Evolutionary conservation across 2,888 invertebrate genomes (phyloP), one percentile per base, ranked within the genome.

Genomic region (Margaritifera margaritifera): DNA sequence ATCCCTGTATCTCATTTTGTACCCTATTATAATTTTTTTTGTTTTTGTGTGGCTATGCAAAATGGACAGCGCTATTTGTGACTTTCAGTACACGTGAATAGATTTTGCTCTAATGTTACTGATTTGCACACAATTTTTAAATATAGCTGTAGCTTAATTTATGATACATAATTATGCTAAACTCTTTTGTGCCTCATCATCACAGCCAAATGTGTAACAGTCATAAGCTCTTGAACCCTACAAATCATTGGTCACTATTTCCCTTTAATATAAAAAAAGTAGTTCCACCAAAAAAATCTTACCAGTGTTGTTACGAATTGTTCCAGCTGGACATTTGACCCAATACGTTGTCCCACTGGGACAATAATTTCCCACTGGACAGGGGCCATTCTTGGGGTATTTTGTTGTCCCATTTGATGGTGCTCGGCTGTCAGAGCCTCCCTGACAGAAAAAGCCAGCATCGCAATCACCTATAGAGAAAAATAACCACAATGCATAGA

Each of bases 361-460:
- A 72, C 89, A 89, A 79, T 87, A 89, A 68, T 82, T 75, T 6
- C 88, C 88, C n/a, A 77, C 67, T 5, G 78, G 76, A 73, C 89
- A 89, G 0, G 77, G 80, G 50, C 86, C 88, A 74, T 88, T 88
- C 57, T 79, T 56, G 11, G 87, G 83, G 75, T 83, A 88, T 6
- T 66, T 64, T 0, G 74, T 53, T 6, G 84, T 79, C 4, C 81
- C 73, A 31, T 54, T 56, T 6, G 72, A 59, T 0, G 88, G 88
- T 8, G 87, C 84, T 11, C 77, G 70, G 60, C 80, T 81, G 68
- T 73, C 80, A 31, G 88, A 84, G 18, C 87, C 86, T 8, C 86
- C 86, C 64, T 88, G 70, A 70, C 89, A 89, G 81, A 84, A 88
- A 63, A 84, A 86, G 1, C 89, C 89, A 18, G 81, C 87, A 59